Base-by-base conservation (phyloP, 2,888 invertebrate genomes). In the Merodon equestris region DNA sequence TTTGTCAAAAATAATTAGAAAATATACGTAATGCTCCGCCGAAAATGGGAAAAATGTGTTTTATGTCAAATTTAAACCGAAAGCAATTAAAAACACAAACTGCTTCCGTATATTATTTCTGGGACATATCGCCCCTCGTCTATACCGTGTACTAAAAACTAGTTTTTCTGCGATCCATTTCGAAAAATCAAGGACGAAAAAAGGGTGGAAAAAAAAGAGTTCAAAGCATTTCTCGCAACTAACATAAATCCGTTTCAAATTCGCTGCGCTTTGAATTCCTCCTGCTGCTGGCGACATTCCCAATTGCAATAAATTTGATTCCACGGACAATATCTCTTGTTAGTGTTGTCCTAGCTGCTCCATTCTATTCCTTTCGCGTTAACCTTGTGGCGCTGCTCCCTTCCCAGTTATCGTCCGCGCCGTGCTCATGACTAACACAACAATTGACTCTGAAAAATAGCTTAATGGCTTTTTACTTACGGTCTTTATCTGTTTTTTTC, bases 381-480 rank as follows among this genome's bases (percentile, higher is more conserved):
- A 14, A 38, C 12, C 38, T 9, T 19, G 19, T 9, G 57, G 40
- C 34, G 18, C 36, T 19, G 17, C 48, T 10, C 27, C 57, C 15
- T n/a, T 9, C 38, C 3, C 36, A 5, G 3, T 27, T 27, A 7
- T 27, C 36, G 9, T 18, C 2, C 47, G 10, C 42, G 10, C 42
- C 5, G 13, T 40, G 5, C 15, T 40, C 44, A 27, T 27, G 53
- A 34, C 12, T 10, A 48, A 68, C 57, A 73, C 53, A 73, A 68
- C 77, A 79, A 73, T 79, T 79, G 77, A 79, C 77, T 79, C 73
- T 79, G 77, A 73, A 79, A 73, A 79, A 79, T 79, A 54, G 73
- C 73, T 79, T 79, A 79, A 79, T 79, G 73, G 73, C 77, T 79
- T 79, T 79, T 79, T 79, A 73, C 77, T 79, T 79, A 73, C 73